A percentile compares a stretch with the other conserved stretches of the same genome.
Conservation (phyloP, 2,113 vertebrate species). For the Neogobius melanostomus region DNA sequence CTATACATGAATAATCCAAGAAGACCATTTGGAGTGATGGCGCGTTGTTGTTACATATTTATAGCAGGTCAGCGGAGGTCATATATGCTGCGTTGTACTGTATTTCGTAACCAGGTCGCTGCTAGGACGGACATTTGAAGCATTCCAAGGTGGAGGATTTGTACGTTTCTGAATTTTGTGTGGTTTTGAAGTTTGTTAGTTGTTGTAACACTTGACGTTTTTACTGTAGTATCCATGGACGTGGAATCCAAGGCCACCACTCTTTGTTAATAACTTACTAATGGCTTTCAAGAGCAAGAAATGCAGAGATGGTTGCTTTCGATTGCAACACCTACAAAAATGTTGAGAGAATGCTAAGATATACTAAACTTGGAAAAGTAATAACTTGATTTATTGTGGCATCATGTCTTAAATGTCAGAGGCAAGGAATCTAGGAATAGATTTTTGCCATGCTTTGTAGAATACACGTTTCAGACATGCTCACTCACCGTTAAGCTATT, state of each 20-base stretch:
- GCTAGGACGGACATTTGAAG: not conserved
- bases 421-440: not conserved
- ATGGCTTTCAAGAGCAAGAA: not conserved
- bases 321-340: not conserved
- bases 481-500: not conserved
- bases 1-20: not conserved
- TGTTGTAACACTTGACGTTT: slow-evolving; percentile 1
- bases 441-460: not conserved
- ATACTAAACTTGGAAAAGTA: too few species aligned
- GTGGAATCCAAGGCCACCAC: not conserved
- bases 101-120: not conserved
- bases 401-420: not conserved
- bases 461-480: not conserved
- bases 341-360: not conserved
- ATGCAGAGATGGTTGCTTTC: not conserved
- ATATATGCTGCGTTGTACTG: not conserved
- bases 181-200: slow-evolving; percentile 5
- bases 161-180: not conserved
- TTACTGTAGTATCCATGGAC: not conserved
- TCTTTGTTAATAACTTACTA: not conserved
- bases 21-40: slow-evolving; percentile 4
- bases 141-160: not conserved
- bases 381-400: not conserved
- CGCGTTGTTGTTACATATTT: slow-evolving; percentile 14
- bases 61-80: slow-evolving; percentile 4